These are phyloP conservation scores for Neodiprion lecontei DNA, from an alignment of 1,140 invertebrate species.

Conservation along the genomic window DNA sequence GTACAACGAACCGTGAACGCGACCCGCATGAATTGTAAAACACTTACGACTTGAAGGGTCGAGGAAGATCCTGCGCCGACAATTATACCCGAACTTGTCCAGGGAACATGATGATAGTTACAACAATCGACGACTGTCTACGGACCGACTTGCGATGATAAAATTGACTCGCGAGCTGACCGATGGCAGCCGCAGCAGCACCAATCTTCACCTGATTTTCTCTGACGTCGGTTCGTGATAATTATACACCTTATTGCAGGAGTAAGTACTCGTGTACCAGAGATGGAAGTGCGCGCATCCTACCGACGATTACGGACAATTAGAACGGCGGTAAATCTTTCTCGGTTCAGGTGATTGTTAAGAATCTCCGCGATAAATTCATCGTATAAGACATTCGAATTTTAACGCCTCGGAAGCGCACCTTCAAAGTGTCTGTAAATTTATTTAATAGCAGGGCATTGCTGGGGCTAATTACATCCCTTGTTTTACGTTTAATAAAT, in stretches of 20 bases:
- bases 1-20: too few species aligned
- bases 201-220: neutral
- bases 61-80: too few species aligned
- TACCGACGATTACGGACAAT: neutral
- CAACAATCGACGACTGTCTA: too few species aligned
- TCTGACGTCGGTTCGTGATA: neutral
- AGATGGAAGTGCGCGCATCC: neutral
- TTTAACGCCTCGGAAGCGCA: constrained; percentile 1
- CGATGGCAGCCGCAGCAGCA: too few species aligned
- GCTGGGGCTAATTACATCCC: neutral
- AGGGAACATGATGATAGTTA: too few species aligned
- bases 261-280: neutral
- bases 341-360: neutral
- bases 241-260: neutral
- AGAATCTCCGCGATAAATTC: neutral
- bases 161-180: too few species aligned
- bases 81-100: too few species aligned
- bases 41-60: too few species aligned
- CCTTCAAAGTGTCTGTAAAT: neutral
- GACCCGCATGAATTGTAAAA: too few species aligned
- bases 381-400: constrained; percentile 2
- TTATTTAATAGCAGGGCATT: neutral
- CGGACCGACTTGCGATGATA: too few species aligned
- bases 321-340: neutral
- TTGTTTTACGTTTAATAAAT: constrained; percentile 8